A percentile compares a stretch with the other conserved stretches of the same genome.
Evolutionary conservation across 2,888 invertebrate genomes (phyloP).

Genomic region (Eupithecia abbreviata): DNA sequence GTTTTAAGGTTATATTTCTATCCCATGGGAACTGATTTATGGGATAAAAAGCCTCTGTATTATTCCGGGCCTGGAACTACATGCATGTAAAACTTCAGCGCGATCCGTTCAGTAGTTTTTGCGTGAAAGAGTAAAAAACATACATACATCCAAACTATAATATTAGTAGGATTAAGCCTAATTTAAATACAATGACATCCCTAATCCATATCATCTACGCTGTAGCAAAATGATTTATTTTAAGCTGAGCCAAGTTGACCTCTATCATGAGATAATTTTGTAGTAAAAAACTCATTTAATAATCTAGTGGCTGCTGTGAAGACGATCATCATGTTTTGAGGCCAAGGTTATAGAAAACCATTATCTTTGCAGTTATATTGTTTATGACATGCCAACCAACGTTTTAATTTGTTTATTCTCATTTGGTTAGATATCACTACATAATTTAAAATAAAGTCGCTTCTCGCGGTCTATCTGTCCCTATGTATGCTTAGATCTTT

Average conservation of each 20-base stretch:
- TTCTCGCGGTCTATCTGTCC: no score
- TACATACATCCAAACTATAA: no score
- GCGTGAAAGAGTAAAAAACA: no score
- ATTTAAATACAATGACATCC: not conserved
- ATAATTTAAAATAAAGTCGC: no score
- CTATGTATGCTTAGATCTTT: no score
- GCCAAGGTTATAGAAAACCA: constrained; percentile 53
- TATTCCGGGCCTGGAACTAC: no score
- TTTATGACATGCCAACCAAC: not conserved
- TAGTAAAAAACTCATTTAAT: constrained; percentile 22
- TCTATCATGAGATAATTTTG: constrained; percentile 25
- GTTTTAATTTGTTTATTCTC: constrained; percentile 11
- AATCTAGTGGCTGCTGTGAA: constrained; percentile 43
- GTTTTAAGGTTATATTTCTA: no score
- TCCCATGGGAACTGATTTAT: no score
- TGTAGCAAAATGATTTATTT: constrained; percentile 33
- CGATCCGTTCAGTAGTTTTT: no score
- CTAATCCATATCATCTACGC: constrained; percentile 7
- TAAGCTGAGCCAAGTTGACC: constrained; percentile 18
- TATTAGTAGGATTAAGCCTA: not conserved
- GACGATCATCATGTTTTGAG: constrained; percentile 46
- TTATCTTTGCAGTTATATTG: constrained; percentile 34
- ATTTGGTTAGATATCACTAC: not conserved
- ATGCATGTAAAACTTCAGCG: no score
- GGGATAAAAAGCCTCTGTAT: no score